Conservation (phyloP, 2,888 invertebrate species). For the Gasteruption jaculator region DNA sequence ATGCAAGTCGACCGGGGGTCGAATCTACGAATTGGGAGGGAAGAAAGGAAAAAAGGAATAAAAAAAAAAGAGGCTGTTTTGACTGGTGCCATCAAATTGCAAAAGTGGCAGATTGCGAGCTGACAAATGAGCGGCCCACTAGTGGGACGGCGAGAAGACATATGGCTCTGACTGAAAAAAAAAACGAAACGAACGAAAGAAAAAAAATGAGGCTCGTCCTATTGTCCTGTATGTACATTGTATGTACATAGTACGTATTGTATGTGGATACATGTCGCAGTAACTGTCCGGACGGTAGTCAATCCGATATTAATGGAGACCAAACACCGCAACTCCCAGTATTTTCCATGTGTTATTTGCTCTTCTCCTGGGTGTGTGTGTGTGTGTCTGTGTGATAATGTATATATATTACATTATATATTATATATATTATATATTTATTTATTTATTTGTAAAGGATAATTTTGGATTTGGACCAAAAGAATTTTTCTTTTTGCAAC, state of each 20-base stretch:
- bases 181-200: not conserved
- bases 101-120: conserved; percentile 43
- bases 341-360: conserved; percentile 32
- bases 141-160: conserved; percentile 39
- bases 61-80: conserved; percentile 33
- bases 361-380: conserved; percentile 38
- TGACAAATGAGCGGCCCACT: conserved; percentile 46
- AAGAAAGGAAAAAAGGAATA: not conserved
- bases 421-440: too few relatives aligned
- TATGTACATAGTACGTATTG: too few relatives aligned
- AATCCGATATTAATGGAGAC: conserved; percentile 52
- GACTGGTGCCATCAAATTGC: conserved; percentile 43
- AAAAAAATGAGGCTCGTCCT: too few relatives aligned
- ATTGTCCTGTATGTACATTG: too few relatives aligned
- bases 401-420: conserved; percentile 36
- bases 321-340: conserved; percentile 50
- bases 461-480: too few relatives aligned
- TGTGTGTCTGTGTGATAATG: conserved; percentile 38
- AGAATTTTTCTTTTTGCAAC: too few relatives aligned
- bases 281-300: conserved; percentile 40
- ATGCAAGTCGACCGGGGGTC: too few relatives aligned
- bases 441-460: too few relatives aligned
- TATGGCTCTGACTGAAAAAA: conserved; percentile 47
- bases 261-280: too few relatives aligned
- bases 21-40: too few relatives aligned